phyloP scores from a whole-genome alignment of 2,797 vertebrate genomes.

The Threskiornis aethiopicus region DNA sequence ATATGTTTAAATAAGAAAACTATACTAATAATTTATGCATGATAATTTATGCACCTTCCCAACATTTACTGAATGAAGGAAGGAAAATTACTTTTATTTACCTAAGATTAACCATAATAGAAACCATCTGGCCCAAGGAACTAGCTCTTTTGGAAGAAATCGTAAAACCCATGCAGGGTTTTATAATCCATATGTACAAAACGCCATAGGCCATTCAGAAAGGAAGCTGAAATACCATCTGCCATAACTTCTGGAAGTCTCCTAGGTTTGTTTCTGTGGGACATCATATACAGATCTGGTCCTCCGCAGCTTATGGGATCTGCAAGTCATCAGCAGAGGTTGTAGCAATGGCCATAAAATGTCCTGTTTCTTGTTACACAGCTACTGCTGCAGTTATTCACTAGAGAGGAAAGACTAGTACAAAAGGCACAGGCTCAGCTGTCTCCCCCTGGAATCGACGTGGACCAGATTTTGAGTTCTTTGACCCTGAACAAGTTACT shows the following conservation, averaged over 20 bases:
- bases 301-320: not conserved
- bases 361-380: not conserved
- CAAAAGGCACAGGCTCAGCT: not conserved
- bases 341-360: not conserved
- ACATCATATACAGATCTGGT: not conserved
- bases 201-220: fast-evolving
- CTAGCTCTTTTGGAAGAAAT: not conserved
- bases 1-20: not conserved
- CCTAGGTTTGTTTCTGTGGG: not conserved
- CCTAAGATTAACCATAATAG: not conserved
- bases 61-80: not conserved
- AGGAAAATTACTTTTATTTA: not conserved
- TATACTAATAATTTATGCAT: not conserved
- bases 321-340: not conserved
- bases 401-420: not conserved
- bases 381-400: not conserved
- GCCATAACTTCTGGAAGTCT: not conserved
- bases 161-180: not conserved
- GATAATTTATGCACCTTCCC: not conserved
- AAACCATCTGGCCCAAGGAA: not conserved
- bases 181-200: not conserved
- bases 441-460: not conserved
- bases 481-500: not conserved
- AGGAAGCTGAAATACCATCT: not conserved
- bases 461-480: not conserved